Base-by-base conservation (phyloP, 2,797 vertebrate species). In the Champsocephalus esox region DNA sequence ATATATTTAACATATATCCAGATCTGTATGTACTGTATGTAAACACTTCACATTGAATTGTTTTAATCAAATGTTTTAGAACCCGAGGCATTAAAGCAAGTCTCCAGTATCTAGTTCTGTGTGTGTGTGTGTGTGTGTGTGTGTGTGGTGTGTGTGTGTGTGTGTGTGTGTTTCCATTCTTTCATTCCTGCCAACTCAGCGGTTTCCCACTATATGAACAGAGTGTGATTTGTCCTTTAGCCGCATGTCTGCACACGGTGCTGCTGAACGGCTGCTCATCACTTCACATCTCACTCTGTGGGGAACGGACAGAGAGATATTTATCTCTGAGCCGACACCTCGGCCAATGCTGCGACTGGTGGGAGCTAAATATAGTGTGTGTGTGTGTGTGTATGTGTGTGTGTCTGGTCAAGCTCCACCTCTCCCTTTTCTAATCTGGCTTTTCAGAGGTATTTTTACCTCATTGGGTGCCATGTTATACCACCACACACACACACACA, bases 361-460 rank as follows among this genome's bases (percentile, higher is more conserved):
- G 68, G 73, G 75, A 7, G 38, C 82, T 91, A 85, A 69, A 80
- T 80, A 88, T 82, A 91, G 57, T 19, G 12, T 66, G 19, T 34
- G 54, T 56, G 66, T 68, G 41, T 62, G 52, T 58, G 66, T 59
- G 14, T 12, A 38, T 70, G 67, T 21, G 13, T 12, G 46, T 64
- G 67, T 46, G 50, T 49, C 71, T 70, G 61, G 45, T 63, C 52
- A 72, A 57, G 32, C 79, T 88, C 87, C 84, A 49, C 84, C 82
- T 52, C 64, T 69, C 57, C 34, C 62, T 74, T 24, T 79, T 84
- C 87, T 92, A 92, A 92, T 92, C 91, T 89, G 88, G 80, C 82
- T 91, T 89, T 90, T 89, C 86, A 85, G 65, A 85, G 85, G 85
- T 91, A 89, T 92, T 91, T 90, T 89, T 83, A 90, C 79, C 79